Conservation (phyloP, 1,140 invertebrate genomes). For the Amphibalanus amphitrite region DNA sequence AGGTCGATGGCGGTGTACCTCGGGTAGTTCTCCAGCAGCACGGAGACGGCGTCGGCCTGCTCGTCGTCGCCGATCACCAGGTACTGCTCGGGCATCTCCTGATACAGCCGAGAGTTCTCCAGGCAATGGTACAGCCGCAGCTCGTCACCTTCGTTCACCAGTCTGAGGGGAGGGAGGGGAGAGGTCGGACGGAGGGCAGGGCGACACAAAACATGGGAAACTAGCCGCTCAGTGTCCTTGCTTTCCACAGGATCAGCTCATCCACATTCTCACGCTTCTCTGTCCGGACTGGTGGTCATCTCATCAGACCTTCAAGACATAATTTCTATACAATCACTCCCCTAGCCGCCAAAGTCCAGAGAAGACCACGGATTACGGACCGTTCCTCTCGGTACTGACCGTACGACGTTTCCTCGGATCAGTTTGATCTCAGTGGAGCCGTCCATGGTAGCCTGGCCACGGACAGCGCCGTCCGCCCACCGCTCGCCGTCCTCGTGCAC, state of each 20-base stretch:
- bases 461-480: slow-evolving; percentile 40
- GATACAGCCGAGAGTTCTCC: slow-evolving; percentile 68
- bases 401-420: slow-evolving; percentile 45
- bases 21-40: slow-evolving; percentile 54
- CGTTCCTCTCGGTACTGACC: too few relatives aligned
- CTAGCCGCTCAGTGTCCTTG: too few relatives aligned
- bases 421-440: slow-evolving; percentile 49
- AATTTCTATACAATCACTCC: too few relatives aligned
- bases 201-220: too few relatives aligned
- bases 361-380: too few relatives aligned
- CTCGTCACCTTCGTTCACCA: slow-evolving; percentile 46
- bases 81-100: slow-evolving; percentile 56
- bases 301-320: too few relatives aligned
- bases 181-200: too few relatives aligned
- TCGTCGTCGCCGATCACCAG: slow-evolving; percentile 45
- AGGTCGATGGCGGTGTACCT: slow-evolving; percentile 48
- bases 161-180: slow-evolving; percentile 25
- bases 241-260: too few relatives aligned
- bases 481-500: slow-evolving; percentile 45
- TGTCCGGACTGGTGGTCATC: too few relatives aligned
- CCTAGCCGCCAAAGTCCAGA: too few relatives aligned
- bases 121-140: slow-evolving; percentile 55
- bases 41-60: slow-evolving; percentile 45
- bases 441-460: slow-evolving; percentile 42
- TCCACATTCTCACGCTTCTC: too few relatives aligned